Evolutionary conservation across 2,888 invertebrate genomes (phyloP), one percentile per base, ranked within the genome.

Genomic region (Acanthosoma haemorrhoidale): DNA sequence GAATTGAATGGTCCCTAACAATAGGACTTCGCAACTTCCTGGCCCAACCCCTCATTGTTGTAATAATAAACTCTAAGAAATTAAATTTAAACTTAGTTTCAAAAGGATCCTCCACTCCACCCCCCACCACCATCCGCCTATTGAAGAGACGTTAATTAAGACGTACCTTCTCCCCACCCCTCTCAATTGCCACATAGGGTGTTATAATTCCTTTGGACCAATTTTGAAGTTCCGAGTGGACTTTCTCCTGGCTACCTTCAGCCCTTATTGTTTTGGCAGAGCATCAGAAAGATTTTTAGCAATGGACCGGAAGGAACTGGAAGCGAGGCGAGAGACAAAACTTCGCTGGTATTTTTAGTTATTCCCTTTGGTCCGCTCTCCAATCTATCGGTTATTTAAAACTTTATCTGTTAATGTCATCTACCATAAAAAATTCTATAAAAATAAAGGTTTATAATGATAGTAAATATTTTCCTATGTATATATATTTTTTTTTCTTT

Each of bases 11-110:
- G 60, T 13, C 16, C 31, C 15, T 13, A 34, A 60, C 60, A 60
- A 60, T 60, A 34, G 60, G 36, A 36, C 60, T 34, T 18, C 16
- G 32, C 32, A 60, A 60, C 60, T 60, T 60, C 60, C 60, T n/a
- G 34, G 8, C 18, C 60, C n/a, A n/a, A 18, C 34, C 60, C 34
- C 60, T 60, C 60, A 34, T 60, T 60, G 60, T 60, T 60, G 60
- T 34, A 60, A 60, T 60, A 60, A 60, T 60, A 60, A 60, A 60
- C 60, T 31, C 60, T 18, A 60, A 60, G 60, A 60, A 60, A 60
- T 60, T 60, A 60, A 60, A 60, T 60, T 60, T 60, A 60, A 60
- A 60, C 60, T 60, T 60, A 34, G 60, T 60, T 60, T 34, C 60
- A 36, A 60, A 60, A 60, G 60, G 60, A 34, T 32, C 16, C 31